Evolutionary conservation across 2,113 vertebrate genomes (phyloP).

Genomic region (Podarcis raffonei): DNA sequence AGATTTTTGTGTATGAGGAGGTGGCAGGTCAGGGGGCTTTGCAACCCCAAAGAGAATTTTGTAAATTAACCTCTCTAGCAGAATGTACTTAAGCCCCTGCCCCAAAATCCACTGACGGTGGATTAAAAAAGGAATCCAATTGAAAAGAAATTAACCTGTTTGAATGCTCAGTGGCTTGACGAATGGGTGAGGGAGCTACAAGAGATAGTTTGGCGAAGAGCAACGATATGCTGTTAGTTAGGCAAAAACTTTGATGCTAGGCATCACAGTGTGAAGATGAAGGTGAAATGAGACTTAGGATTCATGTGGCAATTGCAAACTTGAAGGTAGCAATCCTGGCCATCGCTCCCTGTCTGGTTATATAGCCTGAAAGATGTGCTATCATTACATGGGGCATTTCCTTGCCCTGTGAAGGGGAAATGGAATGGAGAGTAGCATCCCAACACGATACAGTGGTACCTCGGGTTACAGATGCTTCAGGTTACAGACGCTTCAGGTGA

Average conservation of each 20-base stretch:
- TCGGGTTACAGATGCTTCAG: too few relatives aligned
- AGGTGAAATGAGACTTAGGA: not conserved
- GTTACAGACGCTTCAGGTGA: too few relatives aligned
- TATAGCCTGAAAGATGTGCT: not conserved
- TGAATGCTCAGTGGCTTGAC: not conserved
- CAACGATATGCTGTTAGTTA: not conserved
- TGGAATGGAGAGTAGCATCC: too few relatives aligned
- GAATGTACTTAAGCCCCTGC: constrained; percentile 47
- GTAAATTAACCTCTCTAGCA: constrained; percentile 65
- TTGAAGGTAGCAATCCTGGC: not conserved
- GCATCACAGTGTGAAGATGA: not conserved
- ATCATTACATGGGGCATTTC: not conserved
- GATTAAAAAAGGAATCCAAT: constrained; percentile 23
- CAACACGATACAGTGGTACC: too few relatives aligned
- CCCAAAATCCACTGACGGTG: constrained; percentile 44
- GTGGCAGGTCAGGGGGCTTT: constrained; percentile 74
- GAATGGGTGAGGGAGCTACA: not conserved
- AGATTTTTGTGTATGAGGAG: constrained; percentile 71
- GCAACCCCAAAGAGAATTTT: constrained; percentile 73
- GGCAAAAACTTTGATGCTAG: not conserved
- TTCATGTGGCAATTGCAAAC: not conserved
- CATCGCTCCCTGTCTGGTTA: too few relatives aligned
- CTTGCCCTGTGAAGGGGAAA: too few relatives aligned
- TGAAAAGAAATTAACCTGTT: constrained; percentile 22
- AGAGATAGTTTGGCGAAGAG: not conserved